These are phyloP conservation scores for Hyla sarda DNA, from an alignment of 2,113 vertebrate species.

Conservation along the genomic window DNA sequence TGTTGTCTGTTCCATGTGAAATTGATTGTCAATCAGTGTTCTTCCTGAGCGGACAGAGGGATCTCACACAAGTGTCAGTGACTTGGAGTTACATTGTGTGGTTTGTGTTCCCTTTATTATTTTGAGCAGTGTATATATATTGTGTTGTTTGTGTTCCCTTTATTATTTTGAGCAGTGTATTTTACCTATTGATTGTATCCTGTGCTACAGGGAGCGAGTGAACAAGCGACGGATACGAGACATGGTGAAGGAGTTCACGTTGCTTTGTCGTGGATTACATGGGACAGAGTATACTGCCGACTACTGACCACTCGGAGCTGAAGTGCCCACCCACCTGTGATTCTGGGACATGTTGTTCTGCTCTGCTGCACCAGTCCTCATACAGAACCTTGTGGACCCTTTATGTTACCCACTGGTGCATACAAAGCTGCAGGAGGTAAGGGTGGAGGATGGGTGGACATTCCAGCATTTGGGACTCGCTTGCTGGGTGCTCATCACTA, in stretches of 20 bases:
- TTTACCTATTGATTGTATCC: neutral
- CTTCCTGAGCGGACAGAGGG: too few species aligned
- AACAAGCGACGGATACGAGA: conserved; percentile 97
- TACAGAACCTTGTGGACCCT: neutral
- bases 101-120: too few species aligned
- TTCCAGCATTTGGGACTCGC: neutral
- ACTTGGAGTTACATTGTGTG: too few species aligned
- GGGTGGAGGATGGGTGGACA: neutral
- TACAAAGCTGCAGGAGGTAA: too few species aligned
- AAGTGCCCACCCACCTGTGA: neutral
- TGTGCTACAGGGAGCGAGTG: conserved; percentile 87
- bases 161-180: too few species aligned
- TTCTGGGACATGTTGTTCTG: neutral
- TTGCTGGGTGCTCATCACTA: neutral
- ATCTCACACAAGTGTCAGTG: too few species aligned
- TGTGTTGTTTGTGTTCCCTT: too few species aligned
- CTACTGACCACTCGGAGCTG: conserved; percentile 80
- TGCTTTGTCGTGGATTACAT: conserved; percentile 95
- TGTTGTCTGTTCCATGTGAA: too few species aligned
- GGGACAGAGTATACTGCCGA: conserved; percentile 98
- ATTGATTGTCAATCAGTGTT: too few species aligned
- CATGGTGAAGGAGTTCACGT: conserved; percentile 97
- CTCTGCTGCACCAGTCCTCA: neutral
- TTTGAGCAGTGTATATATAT: too few species aligned
- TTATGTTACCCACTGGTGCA: neutral